These are phyloP conservation scores for Agrotis clavis DNA, from an alignment of 2,888 invertebrate genomes.

Conservation along the genomic window DNA sequence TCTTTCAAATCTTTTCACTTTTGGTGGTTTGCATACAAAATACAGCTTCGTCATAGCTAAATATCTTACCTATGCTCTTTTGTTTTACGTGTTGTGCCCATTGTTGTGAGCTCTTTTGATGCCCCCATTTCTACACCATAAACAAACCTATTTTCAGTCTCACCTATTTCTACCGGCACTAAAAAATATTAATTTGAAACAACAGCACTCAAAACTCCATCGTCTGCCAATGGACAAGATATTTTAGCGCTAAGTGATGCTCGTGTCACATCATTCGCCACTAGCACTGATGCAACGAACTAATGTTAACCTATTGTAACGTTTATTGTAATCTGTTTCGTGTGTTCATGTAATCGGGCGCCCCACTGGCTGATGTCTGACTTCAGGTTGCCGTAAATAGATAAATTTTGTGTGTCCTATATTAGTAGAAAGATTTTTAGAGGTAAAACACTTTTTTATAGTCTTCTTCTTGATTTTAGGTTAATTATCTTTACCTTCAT, in stretches of 20 bases:
- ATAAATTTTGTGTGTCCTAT: neutral
- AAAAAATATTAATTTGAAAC: constrained; percentile 6
- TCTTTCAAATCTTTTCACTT: too few relatives aligned
- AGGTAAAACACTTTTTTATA: too few relatives aligned
- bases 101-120: too few relatives aligned
- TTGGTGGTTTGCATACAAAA: too few relatives aligned
- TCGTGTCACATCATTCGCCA: constrained; percentile 38
- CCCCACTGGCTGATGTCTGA: constrained; percentile 44
- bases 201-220: constrained; percentile 18
- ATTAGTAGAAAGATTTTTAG: neutral
- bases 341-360: constrained; percentile 40
- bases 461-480: too few relatives aligned
- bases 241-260: constrained; percentile 19
- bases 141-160: neutral
- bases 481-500: too few relatives aligned
- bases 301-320: constrained; percentile 30
- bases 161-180: neutral
- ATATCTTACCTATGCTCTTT: too few relatives aligned
- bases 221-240: constrained; percentile 27
- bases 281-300: constrained; percentile 36
- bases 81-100: too few relatives aligned
- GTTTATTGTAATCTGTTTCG: constrained; percentile 21
- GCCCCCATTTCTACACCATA: neutral
- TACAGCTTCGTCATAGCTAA: too few relatives aligned
- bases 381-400: constrained; percentile 28